Evolutionary conservation across 35 echinoderm and acorn worm species (phyloP), one percentile per base, ranked within the genome.

Genomic region (Eucidaris tribuloides): DNA sequence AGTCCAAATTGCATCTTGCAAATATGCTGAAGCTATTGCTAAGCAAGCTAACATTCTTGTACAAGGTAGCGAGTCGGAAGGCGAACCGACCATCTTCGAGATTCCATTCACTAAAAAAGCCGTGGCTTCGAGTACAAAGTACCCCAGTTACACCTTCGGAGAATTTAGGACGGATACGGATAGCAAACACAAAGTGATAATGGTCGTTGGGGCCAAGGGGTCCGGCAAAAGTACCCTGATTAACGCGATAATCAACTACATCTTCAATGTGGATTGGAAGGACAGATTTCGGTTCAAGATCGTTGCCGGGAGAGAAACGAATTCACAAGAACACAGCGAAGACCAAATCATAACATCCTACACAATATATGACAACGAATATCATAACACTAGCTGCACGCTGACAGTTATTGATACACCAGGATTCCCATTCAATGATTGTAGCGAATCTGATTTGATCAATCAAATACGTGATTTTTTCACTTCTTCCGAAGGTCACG

Each of bases 401-500:
- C 59, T 91, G 42, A 91, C 88, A 1, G 88, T 17, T 91, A 84
- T 65, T n/a, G n/a, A n/a, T n/a, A n/a, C n/a, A n/a, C n/a, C n/a
- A n/a, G n/a, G n/a, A n/a, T n/a, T n/a, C n/a, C 81, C 81, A 65
- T 81, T 84, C 58, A 91, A 81, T 0, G 79, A 71, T 32, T 81
- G 88, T 25, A 84, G 84, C 27, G 55, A 65, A 20, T 57, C 81
- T 39, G 88, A 91, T 29, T 45, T 61, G 58, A 82, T 58, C 13
- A 91, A 91, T 17, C 88, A 84, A 62, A 85, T 91, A 37, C 65
- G 56, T 37, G 31, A 33, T 48, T 91, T 91, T 32, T 91, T 91
- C 56, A 77, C 71, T 5, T 20, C 29, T 50, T 29, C 64, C 0
- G 88, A 56, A 31, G 45, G 17, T 19, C 45, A 84, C n/a, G 49